Percentiles rank a stretch among this genome's conserved stretches.
Conservation (phyloP, 2,113 vertebrate species). For the Lampris incognitus region DNA sequence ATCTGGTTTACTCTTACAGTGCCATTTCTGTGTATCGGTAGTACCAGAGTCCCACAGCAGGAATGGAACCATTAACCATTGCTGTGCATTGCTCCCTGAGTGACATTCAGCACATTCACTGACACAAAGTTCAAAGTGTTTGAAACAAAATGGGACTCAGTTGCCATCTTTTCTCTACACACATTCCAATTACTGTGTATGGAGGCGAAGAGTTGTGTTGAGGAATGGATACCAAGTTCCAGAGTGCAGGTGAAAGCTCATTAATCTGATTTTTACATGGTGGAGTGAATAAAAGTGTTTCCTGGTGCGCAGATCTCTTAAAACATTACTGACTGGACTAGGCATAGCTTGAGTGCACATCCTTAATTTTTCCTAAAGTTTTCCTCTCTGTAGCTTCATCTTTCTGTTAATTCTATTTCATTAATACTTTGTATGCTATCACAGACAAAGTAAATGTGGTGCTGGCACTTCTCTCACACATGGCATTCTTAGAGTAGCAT, state of each 20-base stretch:
- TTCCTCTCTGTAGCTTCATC: not conserved
- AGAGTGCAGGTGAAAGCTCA: constrained; percentile 20
- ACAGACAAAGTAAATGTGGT: not conserved
- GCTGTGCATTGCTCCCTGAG: not conserved
- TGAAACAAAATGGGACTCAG: not conserved
- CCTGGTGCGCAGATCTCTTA: not conserved
- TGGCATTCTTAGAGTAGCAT: not conserved
- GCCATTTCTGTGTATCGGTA: not conserved
- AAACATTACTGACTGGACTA: constrained; percentile 1
- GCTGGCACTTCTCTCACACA: too few relatives aligned
- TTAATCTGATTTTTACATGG: constrained; percentile 35
- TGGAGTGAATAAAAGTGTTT: constrained; percentile 16
- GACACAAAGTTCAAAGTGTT: not conserved
- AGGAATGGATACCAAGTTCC: constrained; percentile 16
- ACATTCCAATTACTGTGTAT: not conserved
- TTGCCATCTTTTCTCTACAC: not conserved
- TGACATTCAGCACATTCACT: not conserved
- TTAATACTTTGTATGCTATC: not conserved
- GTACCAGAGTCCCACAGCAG: not conserved
- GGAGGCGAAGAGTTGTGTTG: not conserved
- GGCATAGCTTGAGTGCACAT: constrained; percentile 1
- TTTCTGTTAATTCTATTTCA: not conserved
- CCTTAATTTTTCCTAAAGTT: not conserved
- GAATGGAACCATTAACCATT: not conserved
- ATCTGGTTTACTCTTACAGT: too few relatives aligned